Evolutionary conservation across 2,888 invertebrate genomes (phyloP).

Genomic region (Drosophila lutescens): DNA sequence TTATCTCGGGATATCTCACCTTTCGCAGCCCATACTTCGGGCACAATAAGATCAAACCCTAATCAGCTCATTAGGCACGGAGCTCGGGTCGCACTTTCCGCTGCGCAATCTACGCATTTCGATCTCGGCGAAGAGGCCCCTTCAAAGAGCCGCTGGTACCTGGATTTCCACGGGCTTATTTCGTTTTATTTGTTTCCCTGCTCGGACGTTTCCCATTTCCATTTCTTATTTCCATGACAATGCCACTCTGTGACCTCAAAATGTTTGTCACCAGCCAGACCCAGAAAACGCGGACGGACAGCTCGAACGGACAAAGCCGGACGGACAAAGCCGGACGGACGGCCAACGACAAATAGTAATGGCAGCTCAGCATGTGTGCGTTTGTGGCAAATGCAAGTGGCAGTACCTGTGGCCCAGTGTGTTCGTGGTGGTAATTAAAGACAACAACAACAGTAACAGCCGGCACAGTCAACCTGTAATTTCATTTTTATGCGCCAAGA

Average conservation of each 20-base stretch:
- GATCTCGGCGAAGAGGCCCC: constrained; percentile 13
- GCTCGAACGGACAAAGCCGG: constrained; percentile 5
- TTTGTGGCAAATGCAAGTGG: constrained; percentile 36
- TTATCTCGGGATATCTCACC: constrained; percentile 27
- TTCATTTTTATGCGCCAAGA: constrained; percentile 64
- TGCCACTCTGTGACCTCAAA: constrained; percentile 70
- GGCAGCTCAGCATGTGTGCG: constrained; percentile 44
- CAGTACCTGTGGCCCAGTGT: constrained; percentile 22
- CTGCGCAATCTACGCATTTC: constrained; percentile 16
- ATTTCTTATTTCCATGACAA: constrained; percentile 57
- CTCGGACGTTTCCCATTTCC: constrained; percentile 33
- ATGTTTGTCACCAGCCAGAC: constrained; percentile 53
- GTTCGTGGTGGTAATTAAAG: constrained; percentile 70
- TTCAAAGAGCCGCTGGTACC: constrained; percentile 27
- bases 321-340: constrained; percentile 10
- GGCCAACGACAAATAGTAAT: constrained; percentile 38
- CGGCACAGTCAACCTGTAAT: constrained; percentile 63
- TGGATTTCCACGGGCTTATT: constrained; percentile 15
- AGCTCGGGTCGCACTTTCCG: constrained; percentile 20
- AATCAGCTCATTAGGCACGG: constrained; percentile 44
- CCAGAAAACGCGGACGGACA: constrained; percentile 19
- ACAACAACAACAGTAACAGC: constrained; percentile 51
- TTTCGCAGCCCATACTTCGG: constrained; percentile 5
- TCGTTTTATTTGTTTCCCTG: constrained; percentile 27
- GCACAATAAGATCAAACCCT: constrained; percentile 37